Conservation (phyloP, 1,140 invertebrate species). For the Dendroctonus ponderosae region DNA sequence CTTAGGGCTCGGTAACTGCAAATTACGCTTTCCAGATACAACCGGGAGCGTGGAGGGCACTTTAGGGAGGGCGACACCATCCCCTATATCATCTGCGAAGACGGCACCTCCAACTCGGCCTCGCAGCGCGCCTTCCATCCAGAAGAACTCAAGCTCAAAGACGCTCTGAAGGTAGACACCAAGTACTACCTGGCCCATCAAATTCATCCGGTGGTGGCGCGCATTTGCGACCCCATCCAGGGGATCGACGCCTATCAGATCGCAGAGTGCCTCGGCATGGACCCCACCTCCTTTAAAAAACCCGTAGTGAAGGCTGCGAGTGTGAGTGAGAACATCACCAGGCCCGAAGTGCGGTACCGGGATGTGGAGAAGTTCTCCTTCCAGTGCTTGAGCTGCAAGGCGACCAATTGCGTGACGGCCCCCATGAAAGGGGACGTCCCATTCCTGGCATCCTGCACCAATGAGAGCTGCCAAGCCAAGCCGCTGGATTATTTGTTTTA, state of each 20-base stretch:
- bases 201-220: constrained; percentile 90
- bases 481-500: constrained; percentile 64
- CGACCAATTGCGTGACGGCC: constrained; percentile 58
- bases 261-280: constrained; percentile 83
- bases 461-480: constrained; percentile 61
- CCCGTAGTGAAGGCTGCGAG: constrained; percentile 35
- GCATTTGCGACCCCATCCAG: constrained; percentile 94
- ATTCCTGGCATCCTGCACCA: constrained; percentile 65
- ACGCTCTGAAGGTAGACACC: constrained; percentile 72
- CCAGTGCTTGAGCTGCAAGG: constrained; percentile 60
- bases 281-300: constrained; percentile 53
- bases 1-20: neutral
- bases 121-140: constrained; percentile 94
- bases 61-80: constrained; percentile 93
- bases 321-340: constrained; percentile 49
- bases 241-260: constrained; percentile 87
- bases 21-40: constrained; percentile 60
- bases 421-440: constrained; percentile 53
- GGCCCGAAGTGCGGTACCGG: constrained; percentile 69
- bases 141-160: constrained; percentile 79
- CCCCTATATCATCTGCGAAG: constrained; percentile 92
- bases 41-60: constrained; percentile 74
- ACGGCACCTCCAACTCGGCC: constrained; percentile 74
- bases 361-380: constrained; percentile 73
- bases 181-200: constrained; percentile 85